phyloP scores from a whole-genome alignment of 2,888 invertebrate species.

The Sympetrum striolatum region DNA sequence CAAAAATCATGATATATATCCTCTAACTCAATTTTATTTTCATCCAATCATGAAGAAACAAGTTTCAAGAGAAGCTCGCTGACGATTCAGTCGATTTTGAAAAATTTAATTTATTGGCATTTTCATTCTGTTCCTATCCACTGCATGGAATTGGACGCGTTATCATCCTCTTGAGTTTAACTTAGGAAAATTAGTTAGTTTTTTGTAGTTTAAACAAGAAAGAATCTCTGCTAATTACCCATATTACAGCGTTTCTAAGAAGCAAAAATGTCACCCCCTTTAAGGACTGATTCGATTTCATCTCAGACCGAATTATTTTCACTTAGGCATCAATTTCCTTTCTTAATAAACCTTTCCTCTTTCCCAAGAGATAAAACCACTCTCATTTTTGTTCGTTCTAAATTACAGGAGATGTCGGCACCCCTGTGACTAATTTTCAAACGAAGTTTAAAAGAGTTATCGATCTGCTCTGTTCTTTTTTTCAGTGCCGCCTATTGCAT shows the following conservation, averaged over 20 bases:
- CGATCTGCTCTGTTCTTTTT: background rate
- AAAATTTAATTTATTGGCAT: too few species aligned
- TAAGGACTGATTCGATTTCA: background rate
- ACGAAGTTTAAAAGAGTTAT: background rate
- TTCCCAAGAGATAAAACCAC: background rate
- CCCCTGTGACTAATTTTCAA: background rate
- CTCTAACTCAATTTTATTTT: too few species aligned
- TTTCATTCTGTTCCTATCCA: too few species aligned
- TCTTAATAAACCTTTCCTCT: background rate
- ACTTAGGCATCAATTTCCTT: background rate
- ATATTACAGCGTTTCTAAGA: background rate
- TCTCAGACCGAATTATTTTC: slow-evolving; percentile 5
- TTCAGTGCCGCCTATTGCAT: background rate
- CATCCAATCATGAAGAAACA: too few species aligned
- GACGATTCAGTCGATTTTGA: too few species aligned
- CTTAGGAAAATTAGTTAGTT: too few species aligned
- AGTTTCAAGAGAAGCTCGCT: too few species aligned
- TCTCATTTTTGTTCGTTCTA: background rate
- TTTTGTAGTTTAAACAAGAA: background rate
- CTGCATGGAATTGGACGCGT: too few species aligned
- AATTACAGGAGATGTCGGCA: background rate
- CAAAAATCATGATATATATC: too few species aligned
- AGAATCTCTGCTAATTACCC: background rate
- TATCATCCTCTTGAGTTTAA: too few species aligned
- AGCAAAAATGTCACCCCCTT: background rate